Evolutionary conservation across 2,888 invertebrate genomes (phyloP), one percentile per base, ranked within the genome.

Genomic region (Eubasilissa splendida): DNA sequence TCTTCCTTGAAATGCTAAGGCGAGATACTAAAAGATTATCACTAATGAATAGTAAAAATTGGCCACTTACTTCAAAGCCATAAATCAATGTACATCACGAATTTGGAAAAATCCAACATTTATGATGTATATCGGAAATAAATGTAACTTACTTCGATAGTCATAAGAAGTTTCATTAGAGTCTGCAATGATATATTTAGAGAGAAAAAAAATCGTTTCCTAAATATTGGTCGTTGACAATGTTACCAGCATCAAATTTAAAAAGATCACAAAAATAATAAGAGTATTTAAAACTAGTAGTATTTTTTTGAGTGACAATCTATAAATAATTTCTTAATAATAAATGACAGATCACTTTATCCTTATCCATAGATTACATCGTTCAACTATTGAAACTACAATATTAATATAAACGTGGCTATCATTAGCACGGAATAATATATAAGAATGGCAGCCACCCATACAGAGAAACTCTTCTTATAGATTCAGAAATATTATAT

Each of bases 261-360:
- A 71, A 66, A 75, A 75, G 31, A 66, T 76, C 76, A 76, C 65
- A 66, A 77, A 77, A 78, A 68, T 22, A 63, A 63, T 63, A 59
- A 70, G 77, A 70, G 77, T 77, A 70, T 76, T 66, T 76, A 33
- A 76, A 53, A 76, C 53, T 63, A 63, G 33, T 63, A 63, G 63
- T 63, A 63, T 63, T 63, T 63, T 63, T 42, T 42, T 63, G 22
- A 63, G 63, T 63, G 63, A 63, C 42, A 42, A 63, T 63, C 22
- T 63, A 63, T 42, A 63, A 63, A 63, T 60, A 63, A 63, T 63
- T 63, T 22, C 63, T 63, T 63, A 63, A 22, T 63, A 31, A 63
- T 42, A 42, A 42, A 42, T 42, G 63, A 22, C 63, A 63, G 63
- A 63, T 63, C 63, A 31, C 63, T 63, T 63, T 63, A 63, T 63